Percentiles rank a stretch among this genome's conserved stretches.
phyloP scores from a whole-genome alignment of 2,888 invertebrate species.

The Leptarthrus brevirostris region DNA sequence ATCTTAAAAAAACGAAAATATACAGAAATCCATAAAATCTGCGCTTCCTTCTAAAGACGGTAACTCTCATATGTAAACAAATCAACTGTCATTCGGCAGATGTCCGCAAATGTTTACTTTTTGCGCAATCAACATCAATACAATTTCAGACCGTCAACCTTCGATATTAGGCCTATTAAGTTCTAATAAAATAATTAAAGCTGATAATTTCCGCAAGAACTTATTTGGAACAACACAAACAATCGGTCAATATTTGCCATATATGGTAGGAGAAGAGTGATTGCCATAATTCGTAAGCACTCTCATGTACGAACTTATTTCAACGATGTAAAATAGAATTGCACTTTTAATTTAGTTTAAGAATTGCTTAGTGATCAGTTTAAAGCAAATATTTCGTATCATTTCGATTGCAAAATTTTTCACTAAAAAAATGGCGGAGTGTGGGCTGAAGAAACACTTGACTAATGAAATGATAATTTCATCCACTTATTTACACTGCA shows the following conservation, averaged over 20 bases:
- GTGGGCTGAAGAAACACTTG: slow-evolving; percentile 33
- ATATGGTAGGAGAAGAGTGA: slow-evolving; percentile 19
- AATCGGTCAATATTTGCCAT: not conserved
- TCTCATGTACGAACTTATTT: too few relatives aligned
- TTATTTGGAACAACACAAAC: too few relatives aligned
- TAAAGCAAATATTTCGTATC: too few relatives aligned
- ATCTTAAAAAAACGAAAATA: too few relatives aligned
- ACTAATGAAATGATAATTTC: not conserved
- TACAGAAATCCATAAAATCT: too few relatives aligned
- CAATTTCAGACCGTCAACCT: not conserved
- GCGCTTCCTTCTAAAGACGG: not conserved
- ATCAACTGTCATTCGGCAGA: slow-evolving; percentile 9
- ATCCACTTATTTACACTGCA: not conserved
- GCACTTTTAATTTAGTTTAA: too few relatives aligned
- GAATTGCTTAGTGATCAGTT: too few relatives aligned
- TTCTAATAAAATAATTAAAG: not conserved
- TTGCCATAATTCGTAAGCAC: too few relatives aligned
- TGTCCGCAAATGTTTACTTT: slow-evolving; percentile 22
- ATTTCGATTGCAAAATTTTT: slow-evolving; percentile 16
- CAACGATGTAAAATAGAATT: too few relatives aligned
- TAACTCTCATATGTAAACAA: slow-evolving; percentile 34
- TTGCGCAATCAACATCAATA: slow-evolving; percentile 18
- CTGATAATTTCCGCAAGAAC: not conserved
- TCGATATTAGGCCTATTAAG: not conserved
- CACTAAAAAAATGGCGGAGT: slow-evolving; percentile 43